Percentiles rank a stretch among this genome's conserved stretches.
Evolutionary conservation across 2,113 vertebrate genomes (phyloP).

Genomic region (Origma solitaria): DNA sequence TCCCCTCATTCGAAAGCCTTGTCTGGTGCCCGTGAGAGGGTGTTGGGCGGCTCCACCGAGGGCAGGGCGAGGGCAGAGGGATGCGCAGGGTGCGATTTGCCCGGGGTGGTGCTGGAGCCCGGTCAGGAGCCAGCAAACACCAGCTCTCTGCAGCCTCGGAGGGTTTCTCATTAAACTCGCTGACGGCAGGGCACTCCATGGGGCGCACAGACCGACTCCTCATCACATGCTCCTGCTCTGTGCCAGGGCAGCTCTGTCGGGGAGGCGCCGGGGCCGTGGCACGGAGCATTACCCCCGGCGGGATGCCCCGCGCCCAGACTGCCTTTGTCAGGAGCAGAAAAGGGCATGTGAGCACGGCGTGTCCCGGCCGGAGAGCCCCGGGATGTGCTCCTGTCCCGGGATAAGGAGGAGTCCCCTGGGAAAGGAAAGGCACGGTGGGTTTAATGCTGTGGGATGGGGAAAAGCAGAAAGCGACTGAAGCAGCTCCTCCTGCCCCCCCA

Average conservation of each 20-base stretch:
- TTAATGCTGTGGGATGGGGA: not conserved
- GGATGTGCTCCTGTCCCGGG: not conserved
- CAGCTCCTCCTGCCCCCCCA: not conserved
- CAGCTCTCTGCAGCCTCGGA: not conserved
- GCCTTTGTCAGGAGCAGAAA: not conserved
- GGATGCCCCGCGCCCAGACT: rapidly evolving
- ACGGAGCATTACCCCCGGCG: rapidly evolving
- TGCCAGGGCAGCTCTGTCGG: not conserved
- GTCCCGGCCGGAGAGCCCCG: not conserved
- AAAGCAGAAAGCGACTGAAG: not conserved
- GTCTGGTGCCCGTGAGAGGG: rapidly evolving
- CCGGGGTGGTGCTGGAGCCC: not conserved
- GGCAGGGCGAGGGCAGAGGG: not conserved
- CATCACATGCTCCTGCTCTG: not conserved
- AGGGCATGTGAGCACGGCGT: not conserved
- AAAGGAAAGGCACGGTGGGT: rapidly evolving
- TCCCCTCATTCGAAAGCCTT: not conserved
- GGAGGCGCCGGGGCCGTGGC: not conserved
- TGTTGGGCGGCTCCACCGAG: rapidly evolving
- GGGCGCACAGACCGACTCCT: not conserved
- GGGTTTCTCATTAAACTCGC: not conserved
- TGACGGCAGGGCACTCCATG: not conserved
- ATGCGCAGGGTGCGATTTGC: rapidly evolving
- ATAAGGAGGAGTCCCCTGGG: not conserved
- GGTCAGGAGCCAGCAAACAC: rapidly evolving